Evolutionary conservation across 2,888 invertebrate species (phyloP).

Genomic region (Apomyelois bistriatella): DNA sequence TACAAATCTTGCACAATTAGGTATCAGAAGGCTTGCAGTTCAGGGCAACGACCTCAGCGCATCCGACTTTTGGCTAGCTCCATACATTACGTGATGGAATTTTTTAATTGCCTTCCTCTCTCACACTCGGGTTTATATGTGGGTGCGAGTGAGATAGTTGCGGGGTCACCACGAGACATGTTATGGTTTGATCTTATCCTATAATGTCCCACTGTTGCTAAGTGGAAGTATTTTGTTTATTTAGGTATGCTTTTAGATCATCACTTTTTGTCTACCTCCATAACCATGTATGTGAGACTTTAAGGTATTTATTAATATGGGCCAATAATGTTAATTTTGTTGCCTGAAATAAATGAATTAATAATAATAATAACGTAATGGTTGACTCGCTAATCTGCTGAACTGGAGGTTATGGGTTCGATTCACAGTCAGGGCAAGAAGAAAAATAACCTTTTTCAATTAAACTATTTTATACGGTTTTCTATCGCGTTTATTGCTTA

Average conservation of each 20-base stretch:
- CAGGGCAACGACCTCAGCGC: slow-evolving; percentile 44
- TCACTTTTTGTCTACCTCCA: too few relatives aligned
- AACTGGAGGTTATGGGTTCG: too few relatives aligned
- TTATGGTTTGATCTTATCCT: slow-evolving; percentile 16
- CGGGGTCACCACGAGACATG: slow-evolving; percentile 28
- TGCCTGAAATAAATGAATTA: too few relatives aligned
- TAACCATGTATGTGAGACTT: too few relatives aligned
- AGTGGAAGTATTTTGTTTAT: slow-evolving; percentile 1
- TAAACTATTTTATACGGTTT: too few relatives aligned
- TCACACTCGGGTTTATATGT: slow-evolving; percentile 26
- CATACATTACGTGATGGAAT: slow-evolving; percentile 64
- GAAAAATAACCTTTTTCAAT: too few relatives aligned
- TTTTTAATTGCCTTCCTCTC: slow-evolving; percentile 59
- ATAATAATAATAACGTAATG: too few relatives aligned
- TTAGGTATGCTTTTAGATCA: not conserved
- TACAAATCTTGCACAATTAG: slow-evolving; percentile 6
- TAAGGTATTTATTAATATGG: too few relatives aligned
- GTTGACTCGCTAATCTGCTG: too few relatives aligned
- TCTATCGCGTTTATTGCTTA: too few relatives aligned
- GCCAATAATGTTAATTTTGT: too few relatives aligned
- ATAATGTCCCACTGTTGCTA: slow-evolving; percentile 2
- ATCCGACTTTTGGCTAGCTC: slow-evolving; percentile 64
- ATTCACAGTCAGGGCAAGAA: too few relatives aligned
- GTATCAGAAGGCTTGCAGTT: slow-evolving; percentile 38
- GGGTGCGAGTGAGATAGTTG: slow-evolving; percentile 35